These are phyloP conservation scores for Bradypodion ventrale DNA, from an alignment of 2,797 vertebrate species.

Conservation along the genomic window DNA sequence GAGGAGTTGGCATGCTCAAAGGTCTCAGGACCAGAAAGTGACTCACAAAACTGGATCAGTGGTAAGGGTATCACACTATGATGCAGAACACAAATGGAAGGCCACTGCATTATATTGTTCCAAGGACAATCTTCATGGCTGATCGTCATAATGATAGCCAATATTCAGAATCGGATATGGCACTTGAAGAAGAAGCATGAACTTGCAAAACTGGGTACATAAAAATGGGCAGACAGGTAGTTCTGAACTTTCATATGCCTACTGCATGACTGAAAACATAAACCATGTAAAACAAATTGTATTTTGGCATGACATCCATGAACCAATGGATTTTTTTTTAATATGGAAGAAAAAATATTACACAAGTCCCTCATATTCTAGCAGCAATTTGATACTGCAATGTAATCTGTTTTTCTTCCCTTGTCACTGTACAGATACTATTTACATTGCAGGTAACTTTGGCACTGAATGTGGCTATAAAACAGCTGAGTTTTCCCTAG, in stretches of 20 bases:
- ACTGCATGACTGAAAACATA: not conserved
- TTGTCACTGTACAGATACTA: not conserved
- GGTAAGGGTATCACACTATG: no score
- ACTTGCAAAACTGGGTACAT: not conserved
- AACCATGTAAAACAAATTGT: not conserved
- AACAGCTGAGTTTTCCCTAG: constrained; percentile 7
- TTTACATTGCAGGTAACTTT: constrained; percentile 8
- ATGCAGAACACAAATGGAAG: no score
- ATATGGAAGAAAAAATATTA: not conserved
- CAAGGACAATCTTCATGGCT: no score
- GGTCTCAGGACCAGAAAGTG: no score
- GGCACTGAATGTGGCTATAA: constrained; percentile 15
- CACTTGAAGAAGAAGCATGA: not conserved
- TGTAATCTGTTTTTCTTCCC: not conserved
- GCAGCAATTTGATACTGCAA: not conserved
- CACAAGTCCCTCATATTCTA: not conserved
- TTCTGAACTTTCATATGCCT: not conserved
- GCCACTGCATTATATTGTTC: no score
- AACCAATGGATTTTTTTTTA: not conserved
- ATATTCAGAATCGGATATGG: no score
- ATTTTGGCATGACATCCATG: not conserved
- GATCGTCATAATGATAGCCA: no score
- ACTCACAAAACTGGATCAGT: no score
- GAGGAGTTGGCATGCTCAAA: no score
- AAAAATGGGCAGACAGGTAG: not conserved